Evolutionary conservation across 2,113 vertebrate species (phyloP).

Genomic region (Pimephales promelas): DNA sequence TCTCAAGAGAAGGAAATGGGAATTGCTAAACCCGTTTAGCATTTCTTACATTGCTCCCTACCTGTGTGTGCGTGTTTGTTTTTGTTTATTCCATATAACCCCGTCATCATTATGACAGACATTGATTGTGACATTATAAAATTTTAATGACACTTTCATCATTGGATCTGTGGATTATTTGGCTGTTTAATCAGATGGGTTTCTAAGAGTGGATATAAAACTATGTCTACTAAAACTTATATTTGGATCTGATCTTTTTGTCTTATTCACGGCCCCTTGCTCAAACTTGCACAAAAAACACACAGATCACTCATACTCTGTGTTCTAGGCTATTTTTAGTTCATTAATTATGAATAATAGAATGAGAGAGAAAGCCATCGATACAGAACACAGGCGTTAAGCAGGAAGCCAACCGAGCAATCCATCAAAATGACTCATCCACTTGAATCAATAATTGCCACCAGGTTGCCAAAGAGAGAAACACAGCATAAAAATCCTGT

Average conservation of each 20-base stretch:
- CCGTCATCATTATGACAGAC: no score
- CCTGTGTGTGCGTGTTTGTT: background rate
- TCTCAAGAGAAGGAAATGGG: slow-evolving; percentile 12
- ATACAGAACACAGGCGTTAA: slow-evolving; percentile 59
- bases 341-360: slow-evolving; percentile 75
- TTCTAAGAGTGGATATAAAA: background rate
- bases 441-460: slow-evolving; percentile 71
- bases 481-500: background rate
- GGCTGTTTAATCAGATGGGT: background rate
- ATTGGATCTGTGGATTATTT: background rate
- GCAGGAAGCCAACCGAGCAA: slow-evolving; percentile 65
- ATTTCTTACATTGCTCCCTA: background rate
- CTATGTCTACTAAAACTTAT: background rate
- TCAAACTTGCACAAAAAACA: slow-evolving; percentile 52
- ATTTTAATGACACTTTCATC: background rate
- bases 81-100: background rate
- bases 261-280: slow-evolving; percentile 13
- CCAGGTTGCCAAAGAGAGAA: slow-evolving; percentile 41
- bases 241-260: slow-evolving; percentile 39
- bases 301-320: slow-evolving; percentile 63
- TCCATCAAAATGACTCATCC: slow-evolving; percentile 77
- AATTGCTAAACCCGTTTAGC: slow-evolving; percentile 39
- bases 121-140: no score
- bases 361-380: slow-evolving; percentile 70
- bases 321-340: slow-evolving; percentile 65